Evolutionary conservation across 2,113 vertebrate species (phyloP).

Genomic region (Proterorhinus semilunaris): DNA sequence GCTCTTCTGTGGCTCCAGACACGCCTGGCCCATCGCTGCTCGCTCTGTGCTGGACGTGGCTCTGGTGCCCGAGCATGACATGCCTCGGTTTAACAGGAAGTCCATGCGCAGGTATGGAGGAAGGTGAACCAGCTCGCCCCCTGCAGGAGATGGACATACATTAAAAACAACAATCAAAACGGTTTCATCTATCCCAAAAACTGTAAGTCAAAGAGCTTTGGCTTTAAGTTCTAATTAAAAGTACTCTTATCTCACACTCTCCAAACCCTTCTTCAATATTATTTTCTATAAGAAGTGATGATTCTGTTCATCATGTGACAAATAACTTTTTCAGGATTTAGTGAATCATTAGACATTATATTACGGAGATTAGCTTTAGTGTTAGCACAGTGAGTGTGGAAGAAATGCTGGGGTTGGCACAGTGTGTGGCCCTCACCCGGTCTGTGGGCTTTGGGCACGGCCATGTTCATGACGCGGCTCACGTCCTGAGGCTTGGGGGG

Average conservation of each 20-base stretch:
- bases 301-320: neutral
- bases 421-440: constrained; percentile 82
- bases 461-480: constrained; percentile 94
- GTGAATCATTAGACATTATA: neutral
- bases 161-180: neutral
- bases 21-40: constrained; percentile 92
- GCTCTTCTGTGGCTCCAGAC: constrained; percentile 98
- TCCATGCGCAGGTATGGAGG: constrained; percentile 99
- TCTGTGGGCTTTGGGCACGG: constrained; percentile 95
- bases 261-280: too few relatives aligned
- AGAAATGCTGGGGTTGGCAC: neutral
- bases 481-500: constrained; percentile 97
- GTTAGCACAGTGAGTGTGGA: neutral
- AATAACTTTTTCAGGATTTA: neutral
- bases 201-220: neutral
- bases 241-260: neutral
- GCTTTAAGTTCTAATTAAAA: too few relatives aligned
- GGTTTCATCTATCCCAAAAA: neutral
- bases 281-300: neutral
- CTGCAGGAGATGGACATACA: constrained; percentile 43
- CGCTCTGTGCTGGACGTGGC: constrained; percentile 79
- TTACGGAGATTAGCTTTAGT: constrained; percentile 20
- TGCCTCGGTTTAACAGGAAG: constrained; percentile 96
- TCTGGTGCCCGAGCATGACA: constrained; percentile 76
- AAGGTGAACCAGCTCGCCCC: constrained; percentile 96